phyloP scores from a whole-genome alignment of 2,888 invertebrate species.

The Drosophila leonis region DNA sequence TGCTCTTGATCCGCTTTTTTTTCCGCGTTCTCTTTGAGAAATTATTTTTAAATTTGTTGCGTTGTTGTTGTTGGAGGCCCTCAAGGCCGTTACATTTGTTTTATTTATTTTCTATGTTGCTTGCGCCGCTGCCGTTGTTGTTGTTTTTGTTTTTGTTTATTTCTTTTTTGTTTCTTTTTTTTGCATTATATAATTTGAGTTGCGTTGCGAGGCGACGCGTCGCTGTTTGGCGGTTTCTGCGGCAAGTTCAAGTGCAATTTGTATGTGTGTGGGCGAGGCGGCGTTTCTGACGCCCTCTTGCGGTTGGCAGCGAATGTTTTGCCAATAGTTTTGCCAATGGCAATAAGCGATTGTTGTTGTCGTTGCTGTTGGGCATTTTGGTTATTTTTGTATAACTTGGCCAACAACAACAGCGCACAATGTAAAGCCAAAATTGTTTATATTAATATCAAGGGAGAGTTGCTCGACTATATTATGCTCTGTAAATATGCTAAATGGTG shows the following conservation, averaged over 20 bases:
- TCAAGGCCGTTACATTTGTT: constrained; percentile 78
- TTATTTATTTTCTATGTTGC: constrained; percentile 64
- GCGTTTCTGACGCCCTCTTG: constrained; percentile 14
- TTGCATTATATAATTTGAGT: constrained; percentile 73
- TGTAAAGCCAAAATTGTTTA: constrained; percentile 26
- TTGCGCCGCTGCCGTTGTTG: constrained; percentile 19
- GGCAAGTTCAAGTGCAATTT: constrained; percentile 77
- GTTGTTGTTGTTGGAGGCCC: constrained; percentile 32
- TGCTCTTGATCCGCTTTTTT: constrained; percentile 58
- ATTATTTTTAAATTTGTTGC: constrained; percentile 77
- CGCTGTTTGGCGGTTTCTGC: constrained; percentile 60
- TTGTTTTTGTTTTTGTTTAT: background rate
- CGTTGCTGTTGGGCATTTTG: constrained; percentile 28
- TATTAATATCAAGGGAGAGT: background rate
- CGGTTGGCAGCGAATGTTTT: constrained; percentile 70
- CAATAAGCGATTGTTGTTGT: constrained; percentile 52
- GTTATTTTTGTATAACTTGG: constrained; percentile 58
- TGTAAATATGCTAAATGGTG: background rate
- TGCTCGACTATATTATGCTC: constrained; percentile 8
- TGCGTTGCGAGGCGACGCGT: constrained; percentile 50
- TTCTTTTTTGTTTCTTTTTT: constrained; percentile 30
- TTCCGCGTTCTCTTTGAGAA: constrained; percentile 67
- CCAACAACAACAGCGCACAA: constrained; percentile 39
- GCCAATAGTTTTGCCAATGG: constrained; percentile 77
- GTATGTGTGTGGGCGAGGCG: constrained; percentile 33